Base-by-base conservation (phyloP, 2,888 invertebrate species). In the Eledona agricola region DNA sequence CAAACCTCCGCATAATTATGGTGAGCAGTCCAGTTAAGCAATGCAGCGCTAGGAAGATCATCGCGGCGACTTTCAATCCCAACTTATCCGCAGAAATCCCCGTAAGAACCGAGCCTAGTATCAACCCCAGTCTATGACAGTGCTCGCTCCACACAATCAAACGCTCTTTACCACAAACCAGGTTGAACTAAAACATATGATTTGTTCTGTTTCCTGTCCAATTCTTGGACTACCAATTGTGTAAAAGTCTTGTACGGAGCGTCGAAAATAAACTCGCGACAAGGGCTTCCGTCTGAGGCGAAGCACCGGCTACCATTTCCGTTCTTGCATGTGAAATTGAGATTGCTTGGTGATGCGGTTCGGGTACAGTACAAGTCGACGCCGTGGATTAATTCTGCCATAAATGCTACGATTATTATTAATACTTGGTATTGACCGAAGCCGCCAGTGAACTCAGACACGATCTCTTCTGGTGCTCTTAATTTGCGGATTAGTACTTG, bases 401-500 rank as follows among this genome's bases (percentile, higher is more conserved):
- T 13, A 6, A 12, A 38, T 7, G 16, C 16, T 1, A 16, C 9
- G n/a, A 10, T 3, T 11, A 25, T n/a, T 2, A 38, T 9, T 7
- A 7, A 16, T 4, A 38, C 12, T 10, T 38, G 38, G 26, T 26
- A 38, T 1, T 9, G 11, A 1, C 38, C 38, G 10, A 17, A 38
- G 4, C 26, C 9, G 10, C 38, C 38, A 2, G 17, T 17, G 6
- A 26, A 10, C 4, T 9, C 10, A 3, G 25, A 10, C 4, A 38
- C 9, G 5, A 38, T 15, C 17, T 38, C 38, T 38, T 38, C 26
- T 4, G 38, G 38, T 7, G 38, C n/a, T n/a, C n/a, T n/a, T n/a
- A n/a, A n/a, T n/a, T n/a, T n/a, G n/a, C n/a, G n/a, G n/a, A n/a
- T n/a, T n/a, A n/a, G n/a, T n/a, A n/a, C n/a, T n/a, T n/a, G n/a